A percentile compares a stretch with the other conserved stretches of the same genome.
Conservation (phyloP, 2,888 invertebrate genomes). For the Lithophane leautieri region DNA sequence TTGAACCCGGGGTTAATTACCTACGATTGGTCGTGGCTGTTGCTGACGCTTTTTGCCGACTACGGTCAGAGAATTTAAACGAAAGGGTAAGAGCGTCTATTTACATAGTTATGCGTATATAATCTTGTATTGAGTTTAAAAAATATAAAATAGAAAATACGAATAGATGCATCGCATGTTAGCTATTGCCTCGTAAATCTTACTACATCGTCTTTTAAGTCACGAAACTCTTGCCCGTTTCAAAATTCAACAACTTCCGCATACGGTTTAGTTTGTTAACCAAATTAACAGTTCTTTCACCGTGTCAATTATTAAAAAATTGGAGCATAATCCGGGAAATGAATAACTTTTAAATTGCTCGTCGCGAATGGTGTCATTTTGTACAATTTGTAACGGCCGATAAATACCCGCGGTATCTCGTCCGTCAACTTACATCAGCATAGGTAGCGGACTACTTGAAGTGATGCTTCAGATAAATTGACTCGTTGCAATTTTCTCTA, state of each 20-base stretch:
- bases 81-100: slow-evolving; percentile 27
- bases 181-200: slow-evolving; percentile 37
- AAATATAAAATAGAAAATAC: slow-evolving; percentile 19
- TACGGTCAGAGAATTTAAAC: slow-evolving; percentile 24
- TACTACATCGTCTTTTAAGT: slow-evolving; percentile 33
- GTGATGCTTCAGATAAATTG: slow-evolving; percentile 60
- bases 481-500: slow-evolving; percentile 51
- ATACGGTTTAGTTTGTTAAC: slow-evolving; percentile 26
- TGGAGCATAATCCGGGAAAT: slow-evolving; percentile 25
- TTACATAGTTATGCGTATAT: slow-evolving; percentile 28
- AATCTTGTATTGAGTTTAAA: background rate
- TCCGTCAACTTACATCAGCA: slow-evolving; percentile 62
- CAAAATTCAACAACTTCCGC: slow-evolving; percentile 36
- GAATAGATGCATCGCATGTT: slow-evolving; percentile 41
- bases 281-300: slow-evolving; percentile 32
- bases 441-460: slow-evolving; percentile 43
- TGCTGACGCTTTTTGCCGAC: slow-evolving; percentile 39
- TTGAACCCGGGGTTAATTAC: slow-evolving; percentile 78
- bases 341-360: slow-evolving; percentile 56
- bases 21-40: slow-evolving; percentile 62
- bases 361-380: slow-evolving; percentile 66
- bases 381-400: slow-evolving; percentile 64
- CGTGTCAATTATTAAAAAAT: slow-evolving; percentile 15
- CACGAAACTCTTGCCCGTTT: slow-evolving; percentile 26
- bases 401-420: slow-evolving; percentile 54